These are phyloP conservation scores for Heliconius hermathena DNA, from an alignment of 1,140 invertebrate species.

Conservation along the genomic window DNA sequence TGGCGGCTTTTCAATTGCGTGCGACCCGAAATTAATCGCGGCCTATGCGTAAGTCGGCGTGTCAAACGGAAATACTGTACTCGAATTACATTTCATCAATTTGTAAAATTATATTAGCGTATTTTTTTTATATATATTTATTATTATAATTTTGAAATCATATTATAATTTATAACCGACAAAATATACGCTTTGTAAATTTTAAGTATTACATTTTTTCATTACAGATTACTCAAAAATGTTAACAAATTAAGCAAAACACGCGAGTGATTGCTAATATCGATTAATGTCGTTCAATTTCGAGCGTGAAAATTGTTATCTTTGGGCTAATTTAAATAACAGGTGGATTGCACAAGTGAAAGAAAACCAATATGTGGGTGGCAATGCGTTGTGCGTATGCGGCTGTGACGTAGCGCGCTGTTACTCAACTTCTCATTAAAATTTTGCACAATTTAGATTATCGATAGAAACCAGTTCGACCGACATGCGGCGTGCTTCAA, in stretches of 20 bases:
- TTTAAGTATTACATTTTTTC: neutral
- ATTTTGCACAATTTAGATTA: slow-evolving; percentile 59
- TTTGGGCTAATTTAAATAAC: slow-evolving; percentile 53
- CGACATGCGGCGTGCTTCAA: slow-evolving; percentile 40
- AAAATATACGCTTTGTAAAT: slow-evolving; percentile 2
- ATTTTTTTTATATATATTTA: neutral
- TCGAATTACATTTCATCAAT: slow-evolving; percentile 11
- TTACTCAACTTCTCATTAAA: slow-evolving; percentile 49
- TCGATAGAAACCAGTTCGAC: slow-evolving; percentile 38
- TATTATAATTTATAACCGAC: neutral
- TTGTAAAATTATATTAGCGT: neutral
- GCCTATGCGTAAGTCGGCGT: slow-evolving; percentile 7
- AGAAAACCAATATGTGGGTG: slow-evolving; percentile 45
- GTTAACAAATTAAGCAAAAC: neutral
- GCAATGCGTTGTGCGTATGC: slow-evolving; percentile 42
- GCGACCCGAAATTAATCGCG: slow-evolving; percentile 12
- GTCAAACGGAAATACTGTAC: slow-evolving; percentile 5
- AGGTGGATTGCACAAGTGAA: slow-evolving; percentile 64
- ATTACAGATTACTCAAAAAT: slow-evolving; percentile 14
- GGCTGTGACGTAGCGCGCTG: slow-evolving; percentile 42
- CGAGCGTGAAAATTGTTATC: slow-evolving; percentile 38
- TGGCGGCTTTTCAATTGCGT: slow-evolving; percentile 16
- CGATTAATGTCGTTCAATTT: slow-evolving; percentile 12
- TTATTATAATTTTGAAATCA: slow-evolving; percentile 5
- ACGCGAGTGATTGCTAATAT: slow-evolving; percentile 10